These are phyloP conservation scores for Myotis findleyi DNA, from an alignment of 2,797 vertebrate genomes.

Conservation along the genomic window DNA sequence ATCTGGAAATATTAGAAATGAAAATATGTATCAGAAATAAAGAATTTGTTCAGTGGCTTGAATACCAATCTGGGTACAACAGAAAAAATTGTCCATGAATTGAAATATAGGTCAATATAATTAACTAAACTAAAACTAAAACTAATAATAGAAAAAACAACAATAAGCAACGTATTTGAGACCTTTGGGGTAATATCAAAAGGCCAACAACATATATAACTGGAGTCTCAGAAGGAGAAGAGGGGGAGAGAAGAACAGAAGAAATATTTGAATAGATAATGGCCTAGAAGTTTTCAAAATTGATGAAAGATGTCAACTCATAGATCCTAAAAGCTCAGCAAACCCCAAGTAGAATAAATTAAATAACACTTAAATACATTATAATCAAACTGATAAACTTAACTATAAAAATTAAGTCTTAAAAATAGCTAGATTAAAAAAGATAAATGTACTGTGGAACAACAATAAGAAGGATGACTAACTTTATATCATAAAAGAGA, in stretches of 20 bases:
- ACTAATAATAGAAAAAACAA: background rate
- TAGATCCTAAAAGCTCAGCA: background rate
- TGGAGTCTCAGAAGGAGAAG: background rate
- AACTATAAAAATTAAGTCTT: background rate
- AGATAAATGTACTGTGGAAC: background rate
- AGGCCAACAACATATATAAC: background rate
- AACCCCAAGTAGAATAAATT: background rate
- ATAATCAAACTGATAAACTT: background rate
- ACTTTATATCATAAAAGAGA: background rate
- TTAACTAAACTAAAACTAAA: background rate
- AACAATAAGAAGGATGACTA: background rate
- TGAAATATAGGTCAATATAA: background rate
- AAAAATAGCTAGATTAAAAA: constrained; percentile 3
- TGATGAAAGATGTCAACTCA: background rate
- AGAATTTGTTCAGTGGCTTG: background rate
- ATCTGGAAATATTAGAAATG: background rate
- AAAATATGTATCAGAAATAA: background rate
- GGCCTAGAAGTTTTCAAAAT: background rate
- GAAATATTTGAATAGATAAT: background rate
- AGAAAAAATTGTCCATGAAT: background rate
- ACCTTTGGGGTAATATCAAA: background rate
- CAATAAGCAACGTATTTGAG: background rate
- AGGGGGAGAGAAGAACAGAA: background rate
- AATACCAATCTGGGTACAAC: background rate
- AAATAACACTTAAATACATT: background rate